A percentile compares a stretch with the other conserved stretches of the same genome.
These are phyloP conservation scores for Gryllus longicercus DNA, from an alignment of 2,888 invertebrate species.

Conservation along the genomic window DNA sequence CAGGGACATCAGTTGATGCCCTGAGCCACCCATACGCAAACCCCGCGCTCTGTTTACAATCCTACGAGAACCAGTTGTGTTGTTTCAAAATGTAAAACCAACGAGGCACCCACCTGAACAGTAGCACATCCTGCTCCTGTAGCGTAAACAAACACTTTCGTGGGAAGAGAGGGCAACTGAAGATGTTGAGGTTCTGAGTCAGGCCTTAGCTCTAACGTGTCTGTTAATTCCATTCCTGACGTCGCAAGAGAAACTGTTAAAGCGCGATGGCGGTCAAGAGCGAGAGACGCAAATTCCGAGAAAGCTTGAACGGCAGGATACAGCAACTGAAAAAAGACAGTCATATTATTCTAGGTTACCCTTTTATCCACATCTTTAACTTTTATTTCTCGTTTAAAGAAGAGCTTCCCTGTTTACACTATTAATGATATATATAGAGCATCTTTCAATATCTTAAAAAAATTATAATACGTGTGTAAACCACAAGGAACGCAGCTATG, in stretches of 20 bases:
- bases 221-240: slow-evolving; percentile 67
- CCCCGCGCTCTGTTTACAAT: too few relatives aligned
- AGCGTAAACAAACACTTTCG: slow-evolving; percentile 67
- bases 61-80: too few relatives aligned
- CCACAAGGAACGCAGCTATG: too few relatives aligned
- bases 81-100: too few relatives aligned
- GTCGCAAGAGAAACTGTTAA: slow-evolving; percentile 65
- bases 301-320: slow-evolving; percentile 62
- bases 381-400: not conserved
- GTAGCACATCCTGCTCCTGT: slow-evolving; percentile 68
- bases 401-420: not conserved
- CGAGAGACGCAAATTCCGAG: slow-evolving; percentile 57
- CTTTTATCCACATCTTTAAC: not conserved
- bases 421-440: too few relatives aligned
- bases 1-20: too few relatives aligned
- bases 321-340: slow-evolving; percentile 45
- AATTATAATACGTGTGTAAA: too few relatives aligned
- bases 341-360: not conserved
- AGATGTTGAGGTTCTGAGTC: slow-evolving; percentile 48
- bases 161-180: slow-evolving; percentile 61
- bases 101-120: slow-evolving; percentile 52
- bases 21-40: too few relatives aligned
- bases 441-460: too few relatives aligned
- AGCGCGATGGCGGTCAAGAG: slow-evolving; percentile 59
- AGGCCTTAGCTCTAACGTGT: slow-evolving; percentile 59